Percentiles rank a stretch among this genome's conserved stretches.
These are phyloP conservation scores for Ceryle rudis DNA, from an alignment of 2,797 vertebrate species.

Conservation along the genomic window DNA sequence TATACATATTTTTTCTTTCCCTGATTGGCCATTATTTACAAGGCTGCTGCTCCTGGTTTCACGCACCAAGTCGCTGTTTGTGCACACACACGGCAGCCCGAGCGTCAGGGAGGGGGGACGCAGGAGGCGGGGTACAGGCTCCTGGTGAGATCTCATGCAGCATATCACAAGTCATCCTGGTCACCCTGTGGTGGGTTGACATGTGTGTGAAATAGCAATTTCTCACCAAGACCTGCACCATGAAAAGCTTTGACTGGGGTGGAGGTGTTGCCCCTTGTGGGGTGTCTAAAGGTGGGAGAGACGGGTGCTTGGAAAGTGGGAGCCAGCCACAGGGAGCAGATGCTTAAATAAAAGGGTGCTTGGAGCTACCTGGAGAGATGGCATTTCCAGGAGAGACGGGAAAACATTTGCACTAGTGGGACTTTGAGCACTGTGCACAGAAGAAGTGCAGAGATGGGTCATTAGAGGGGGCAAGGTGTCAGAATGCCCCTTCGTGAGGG, in stretches of 20 bases:
- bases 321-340: rapidly evolving
- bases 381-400: background rate
- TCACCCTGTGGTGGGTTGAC: background rate
- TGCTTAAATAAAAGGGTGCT: background rate
- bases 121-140: rapidly evolving
- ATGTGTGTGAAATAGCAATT: background rate
- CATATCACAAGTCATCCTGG: rapidly evolving
- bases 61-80: background rate
- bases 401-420: rapidly evolving
- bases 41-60: background rate
- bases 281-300: background rate
- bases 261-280: background rate
- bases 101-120: background rate
- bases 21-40: constrained; percentile 37
- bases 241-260: background rate
- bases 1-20: background rate
- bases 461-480: background rate
- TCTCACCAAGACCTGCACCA: background rate
- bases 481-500: background rate
- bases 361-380: background rate
- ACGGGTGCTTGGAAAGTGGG: background rate
- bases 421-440: background rate
- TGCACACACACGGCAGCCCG: rapidly evolving
- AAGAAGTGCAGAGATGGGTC: background rate
- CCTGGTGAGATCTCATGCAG: rapidly evolving